Percentiles rank a stretch among this genome's conserved stretches.
These are phyloP conservation scores for Sphinx pinastri DNA, from an alignment of 2,888 invertebrate genomes.

Conservation along the genomic window DNA sequence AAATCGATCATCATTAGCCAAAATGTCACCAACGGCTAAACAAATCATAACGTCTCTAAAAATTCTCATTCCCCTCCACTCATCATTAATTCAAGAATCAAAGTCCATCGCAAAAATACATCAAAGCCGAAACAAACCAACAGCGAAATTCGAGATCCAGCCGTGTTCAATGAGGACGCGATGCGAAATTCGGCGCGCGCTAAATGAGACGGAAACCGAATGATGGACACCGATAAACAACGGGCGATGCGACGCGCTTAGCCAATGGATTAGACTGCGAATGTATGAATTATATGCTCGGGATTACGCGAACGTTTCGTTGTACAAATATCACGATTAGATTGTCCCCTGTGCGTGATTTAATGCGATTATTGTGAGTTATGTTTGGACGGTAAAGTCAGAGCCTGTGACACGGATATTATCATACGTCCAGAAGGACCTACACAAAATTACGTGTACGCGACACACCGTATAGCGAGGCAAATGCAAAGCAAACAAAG, in stretches of 20 bases:
- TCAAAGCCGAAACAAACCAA: not conserved
- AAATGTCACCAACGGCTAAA: no score
- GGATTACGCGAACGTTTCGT: not conserved
- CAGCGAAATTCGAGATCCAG: not conserved
- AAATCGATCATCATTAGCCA: no score
- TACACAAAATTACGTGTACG: no score
- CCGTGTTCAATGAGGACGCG: not conserved
- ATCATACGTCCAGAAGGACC: no score
- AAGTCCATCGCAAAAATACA: not conserved
- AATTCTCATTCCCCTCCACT: no score
- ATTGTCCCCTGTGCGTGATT: conserved; percentile 7
- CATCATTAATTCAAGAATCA: no score
- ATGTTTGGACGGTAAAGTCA: not conserved
- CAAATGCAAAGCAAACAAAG: no score
- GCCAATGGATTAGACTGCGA: conserved; percentile 22
- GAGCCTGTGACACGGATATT: not conserved
- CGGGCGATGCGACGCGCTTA: conserved; percentile 31
- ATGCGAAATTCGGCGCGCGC: conserved; percentile 35
- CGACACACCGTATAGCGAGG: no score
- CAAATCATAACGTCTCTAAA: no score
- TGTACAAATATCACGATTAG: not conserved
- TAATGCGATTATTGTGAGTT: conserved; percentile 18
- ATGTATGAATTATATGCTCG: conserved; percentile 21
- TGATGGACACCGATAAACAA: conserved; percentile 59
- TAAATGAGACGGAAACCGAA: conserved; percentile 70